Percentiles rank a stretch among this genome's conserved stretches.
phyloP scores from a whole-genome alignment of 2,113 vertebrate species.

The Dicrurus megarhynchus region DNA sequence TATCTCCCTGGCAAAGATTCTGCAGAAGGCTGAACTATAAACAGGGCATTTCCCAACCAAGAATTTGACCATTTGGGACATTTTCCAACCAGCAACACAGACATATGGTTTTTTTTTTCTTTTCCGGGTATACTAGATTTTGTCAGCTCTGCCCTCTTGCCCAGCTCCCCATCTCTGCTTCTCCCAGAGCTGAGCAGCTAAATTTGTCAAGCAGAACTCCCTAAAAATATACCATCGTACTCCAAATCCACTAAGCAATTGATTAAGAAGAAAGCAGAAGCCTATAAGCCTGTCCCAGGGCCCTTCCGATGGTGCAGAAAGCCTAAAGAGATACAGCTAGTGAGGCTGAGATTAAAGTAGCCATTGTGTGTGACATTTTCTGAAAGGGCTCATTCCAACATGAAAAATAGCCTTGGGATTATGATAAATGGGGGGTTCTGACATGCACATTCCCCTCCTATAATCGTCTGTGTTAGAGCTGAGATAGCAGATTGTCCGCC shows the following conservation, averaged over 20 bases:
- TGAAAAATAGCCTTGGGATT: slow-evolving; percentile 80
- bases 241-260: slow-evolving; percentile 51
- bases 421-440: slow-evolving; percentile 85
- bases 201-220: background rate
- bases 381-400: slow-evolving; percentile 80
- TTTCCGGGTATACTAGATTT: background rate
- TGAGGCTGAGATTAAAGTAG: slow-evolving; percentile 76
- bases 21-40: slow-evolving; percentile 16
- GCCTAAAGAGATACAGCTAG: slow-evolving; percentile 60
- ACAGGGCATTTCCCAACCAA: background rate
- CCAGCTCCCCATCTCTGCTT: background rate
- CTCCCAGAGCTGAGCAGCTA: background rate
- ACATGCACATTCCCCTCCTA: slow-evolving; percentile 79
- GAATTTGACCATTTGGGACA: background rate
- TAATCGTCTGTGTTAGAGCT: slow-evolving; percentile 36
- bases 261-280: slow-evolving; percentile 57
- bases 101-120: background rate
- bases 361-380: slow-evolving; percentile 78
- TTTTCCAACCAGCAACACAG: background rate
- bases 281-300: slow-evolving; percentile 67
- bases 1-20: slow-evolving; percentile 2
- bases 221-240: slow-evolving; percentile 19
- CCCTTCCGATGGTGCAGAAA: background rate
- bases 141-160: background rate
- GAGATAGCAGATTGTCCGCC: slow-evolving; percentile 38